Conservation (phyloP, 2,797 vertebrate genomes). For the Enteromius fasciolatus region DNA sequence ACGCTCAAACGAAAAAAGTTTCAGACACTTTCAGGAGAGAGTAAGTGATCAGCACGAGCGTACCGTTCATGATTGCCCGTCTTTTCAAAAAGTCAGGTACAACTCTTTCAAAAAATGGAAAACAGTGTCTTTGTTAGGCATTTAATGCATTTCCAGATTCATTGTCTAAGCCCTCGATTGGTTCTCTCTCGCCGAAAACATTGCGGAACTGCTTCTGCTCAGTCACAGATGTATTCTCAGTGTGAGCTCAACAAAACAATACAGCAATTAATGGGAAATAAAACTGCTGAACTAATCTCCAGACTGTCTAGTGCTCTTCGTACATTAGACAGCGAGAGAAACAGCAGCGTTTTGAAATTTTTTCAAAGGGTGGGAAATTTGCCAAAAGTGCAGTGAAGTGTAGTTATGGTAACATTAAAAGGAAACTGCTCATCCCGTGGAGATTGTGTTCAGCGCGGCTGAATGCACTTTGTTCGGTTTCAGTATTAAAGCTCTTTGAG, state of each 20-base stretch:
- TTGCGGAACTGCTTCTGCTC: conserved; percentile 1
- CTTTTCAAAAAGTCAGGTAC: conserved; percentile 20
- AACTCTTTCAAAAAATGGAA: conserved; percentile 25
- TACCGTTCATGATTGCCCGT: neutral
- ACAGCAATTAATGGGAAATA: conserved; percentile 68
- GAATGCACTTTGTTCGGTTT: conserved; percentile 59
- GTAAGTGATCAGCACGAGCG: neutral
- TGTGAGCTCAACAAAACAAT: conserved; percentile 65
- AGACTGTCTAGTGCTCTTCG: conserved; percentile 76
- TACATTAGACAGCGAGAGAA: conserved; percentile 60
- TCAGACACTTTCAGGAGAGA: neutral
- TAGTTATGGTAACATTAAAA: conserved; percentile 60
- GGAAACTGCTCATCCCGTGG: conserved; percentile 61
- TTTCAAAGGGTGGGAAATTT: conserved; percentile 49
- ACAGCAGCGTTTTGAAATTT: conserved; percentile 19
- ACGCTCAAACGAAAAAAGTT: neutral
- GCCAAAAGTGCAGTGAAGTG: conserved; percentile 62
- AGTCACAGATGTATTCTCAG: conserved; percentile 53
- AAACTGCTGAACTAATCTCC: conserved; percentile 70
- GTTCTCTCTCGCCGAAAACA: conserved; percentile 29
- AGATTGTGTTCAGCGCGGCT: conserved; percentile 55
- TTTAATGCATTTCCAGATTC: neutral
- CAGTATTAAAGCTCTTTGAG: conserved; percentile 52
- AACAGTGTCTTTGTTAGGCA: conserved; percentile 12
- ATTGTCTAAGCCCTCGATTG: conserved; percentile 11